Evolutionary conservation across 1,140 invertebrate genomes (phyloP).

Genomic region (Drosophila asahinai): DNA sequence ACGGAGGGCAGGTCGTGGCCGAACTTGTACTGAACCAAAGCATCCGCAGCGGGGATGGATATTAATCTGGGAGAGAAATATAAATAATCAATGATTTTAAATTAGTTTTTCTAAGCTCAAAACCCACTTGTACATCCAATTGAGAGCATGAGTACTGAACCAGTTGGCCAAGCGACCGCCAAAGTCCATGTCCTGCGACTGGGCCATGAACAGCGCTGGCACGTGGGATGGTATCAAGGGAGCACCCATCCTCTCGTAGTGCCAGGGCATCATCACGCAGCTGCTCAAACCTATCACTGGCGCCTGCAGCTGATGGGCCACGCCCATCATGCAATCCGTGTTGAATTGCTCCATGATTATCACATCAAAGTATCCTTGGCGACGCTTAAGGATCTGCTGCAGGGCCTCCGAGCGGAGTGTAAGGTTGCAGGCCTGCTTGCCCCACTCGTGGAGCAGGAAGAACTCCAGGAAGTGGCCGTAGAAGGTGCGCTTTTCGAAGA

Average conservation of each 20-base stretch:
- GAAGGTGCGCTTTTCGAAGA: slow-evolving; percentile 71
- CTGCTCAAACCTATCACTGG: slow-evolving; percentile 88
- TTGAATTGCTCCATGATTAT: slow-evolving; percentile 90
- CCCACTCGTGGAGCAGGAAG: slow-evolving; percentile 76
- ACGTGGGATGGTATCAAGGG: slow-evolving; percentile 87
- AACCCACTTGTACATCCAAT: slow-evolving; percentile 74
- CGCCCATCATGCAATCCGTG: slow-evolving; percentile 88
- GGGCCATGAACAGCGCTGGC: slow-evolving; percentile 86
- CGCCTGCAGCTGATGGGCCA: slow-evolving; percentile 87
- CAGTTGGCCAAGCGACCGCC: slow-evolving; percentile 85
- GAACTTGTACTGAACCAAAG: slow-evolving; percentile 77
- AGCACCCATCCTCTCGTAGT: slow-evolving; percentile 86
- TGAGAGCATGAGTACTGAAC: slow-evolving; percentile 68
- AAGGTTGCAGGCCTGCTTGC: slow-evolving; percentile 67
- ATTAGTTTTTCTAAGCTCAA: too few relatives aligned
- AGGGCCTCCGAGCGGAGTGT: slow-evolving; percentile 74
- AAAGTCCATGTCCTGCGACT: slow-evolving; percentile 87
- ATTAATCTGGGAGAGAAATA: slow-evolving; percentile 24
- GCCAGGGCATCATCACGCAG: slow-evolving; percentile 87
- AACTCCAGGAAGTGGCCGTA: slow-evolving; percentile 76
- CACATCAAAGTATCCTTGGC: slow-evolving; percentile 87
- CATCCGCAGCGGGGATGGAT: slow-evolving; percentile 62
- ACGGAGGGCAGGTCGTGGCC: slow-evolving; percentile 87
- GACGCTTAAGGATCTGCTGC: slow-evolving; percentile 64
- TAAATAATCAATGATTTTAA: neutral